Evolutionary conservation across 2,113 vertebrate species (phyloP).

Genomic region (Aspiorhynchus laticeps): DNA sequence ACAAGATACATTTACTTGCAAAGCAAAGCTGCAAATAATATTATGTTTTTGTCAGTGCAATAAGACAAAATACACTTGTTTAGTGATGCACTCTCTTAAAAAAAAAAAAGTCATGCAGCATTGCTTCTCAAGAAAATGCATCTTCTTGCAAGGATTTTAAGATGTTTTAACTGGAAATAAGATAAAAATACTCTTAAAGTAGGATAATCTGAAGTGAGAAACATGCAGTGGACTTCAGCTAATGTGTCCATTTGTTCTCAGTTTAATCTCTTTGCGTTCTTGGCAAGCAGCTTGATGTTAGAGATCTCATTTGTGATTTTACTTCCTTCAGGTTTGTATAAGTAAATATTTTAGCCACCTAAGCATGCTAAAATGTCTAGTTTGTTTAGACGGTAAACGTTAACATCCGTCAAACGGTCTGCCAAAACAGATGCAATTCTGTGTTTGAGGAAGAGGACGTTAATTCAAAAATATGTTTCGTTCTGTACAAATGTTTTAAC

Average conservation of each 20-base stretch:
- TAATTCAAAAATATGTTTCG: constrained; percentile 19
- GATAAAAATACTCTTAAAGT: neutral
- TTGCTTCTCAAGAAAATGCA: neutral
- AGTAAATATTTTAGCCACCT: neutral
- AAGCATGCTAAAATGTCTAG: neutral
- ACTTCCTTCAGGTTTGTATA: neutral
- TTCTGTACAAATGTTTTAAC: constrained; percentile 5
- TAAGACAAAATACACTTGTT: neutral
- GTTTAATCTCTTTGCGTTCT: neutral
- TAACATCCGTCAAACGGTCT: neutral
- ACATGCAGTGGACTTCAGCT: neutral
- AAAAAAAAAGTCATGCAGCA: neutral
- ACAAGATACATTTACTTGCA: neutral
- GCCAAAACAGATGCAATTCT: neutral
- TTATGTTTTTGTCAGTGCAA: neutral
- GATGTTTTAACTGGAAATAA: no score
- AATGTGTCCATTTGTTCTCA: neutral
- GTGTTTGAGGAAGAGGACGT: neutral
- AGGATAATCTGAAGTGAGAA: neutral
- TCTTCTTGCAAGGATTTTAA: neutral
- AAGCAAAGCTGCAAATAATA: neutral
- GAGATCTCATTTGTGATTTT: neutral
- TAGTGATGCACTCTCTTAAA: neutral
- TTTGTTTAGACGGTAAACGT: neutral
- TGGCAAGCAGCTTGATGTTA: neutral